phyloP scores from a whole-genome alignment of 2,888 invertebrate species.

The Tubulanus polymorphus region DNA sequence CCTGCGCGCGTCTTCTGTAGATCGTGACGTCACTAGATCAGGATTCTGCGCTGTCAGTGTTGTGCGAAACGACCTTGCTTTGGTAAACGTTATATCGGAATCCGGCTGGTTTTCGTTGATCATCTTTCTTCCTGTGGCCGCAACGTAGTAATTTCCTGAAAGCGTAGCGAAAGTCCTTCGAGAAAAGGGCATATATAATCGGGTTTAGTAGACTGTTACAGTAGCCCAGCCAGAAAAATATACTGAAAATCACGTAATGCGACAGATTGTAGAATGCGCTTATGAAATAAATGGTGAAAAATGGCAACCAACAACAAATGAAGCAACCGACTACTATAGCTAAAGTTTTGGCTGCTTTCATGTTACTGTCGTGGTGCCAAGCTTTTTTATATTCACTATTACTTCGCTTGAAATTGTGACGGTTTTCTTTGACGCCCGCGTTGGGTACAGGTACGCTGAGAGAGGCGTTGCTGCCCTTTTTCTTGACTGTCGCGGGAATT shows the following conservation, averaged over 20 bases:
- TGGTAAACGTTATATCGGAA: no score
- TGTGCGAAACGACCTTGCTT: neutral
- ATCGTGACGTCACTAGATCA: no score
- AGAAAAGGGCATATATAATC: conserved; percentile 89
- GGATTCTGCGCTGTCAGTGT: conserved; percentile 1
- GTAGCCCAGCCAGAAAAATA: conserved; percentile 96
- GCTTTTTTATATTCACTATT: neutral
- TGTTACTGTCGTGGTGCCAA: conserved; percentile 67
- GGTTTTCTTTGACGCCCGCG: neutral
- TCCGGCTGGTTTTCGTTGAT: no score
- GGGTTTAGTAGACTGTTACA: conserved; percentile 96
- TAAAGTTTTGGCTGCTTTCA: conserved; percentile 93
- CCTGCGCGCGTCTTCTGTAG: no score
- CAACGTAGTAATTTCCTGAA: conserved; percentile 84
- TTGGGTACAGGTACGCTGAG: neutral
- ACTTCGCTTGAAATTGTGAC: neutral
- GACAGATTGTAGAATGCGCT: conserved; percentile 75
- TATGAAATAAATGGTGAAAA: conserved; percentile 90
- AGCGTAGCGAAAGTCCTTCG: conserved; percentile 90
- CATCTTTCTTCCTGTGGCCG: conserved; percentile 48
- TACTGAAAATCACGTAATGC: conserved; percentile 73
- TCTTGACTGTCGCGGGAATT: neutral
- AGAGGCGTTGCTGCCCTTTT: neutral
- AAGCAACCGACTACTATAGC: conserved; percentile 97
- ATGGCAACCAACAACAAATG: conserved; percentile 94